Conservation (phyloP, 1,140 invertebrate genomes). For the Brachionus plicatilis region DNA sequence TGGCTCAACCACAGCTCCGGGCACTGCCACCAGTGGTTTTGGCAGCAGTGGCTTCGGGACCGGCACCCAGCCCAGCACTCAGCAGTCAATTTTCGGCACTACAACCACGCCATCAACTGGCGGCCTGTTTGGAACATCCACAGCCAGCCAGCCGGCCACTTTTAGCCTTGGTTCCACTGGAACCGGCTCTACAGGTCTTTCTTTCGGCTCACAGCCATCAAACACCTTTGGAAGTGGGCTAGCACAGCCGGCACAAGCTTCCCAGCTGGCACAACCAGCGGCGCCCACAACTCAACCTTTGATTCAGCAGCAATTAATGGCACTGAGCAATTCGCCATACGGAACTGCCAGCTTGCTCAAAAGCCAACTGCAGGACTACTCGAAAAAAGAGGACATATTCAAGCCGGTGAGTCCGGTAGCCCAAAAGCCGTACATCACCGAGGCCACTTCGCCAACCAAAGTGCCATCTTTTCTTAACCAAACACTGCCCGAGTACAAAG, state of each 20-base stretch:
- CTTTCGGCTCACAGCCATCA: constrained; percentile 42
- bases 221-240: constrained; percentile 42
- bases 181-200: constrained; percentile 44
- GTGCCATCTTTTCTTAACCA: background rate
- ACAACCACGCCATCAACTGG: constrained; percentile 56
- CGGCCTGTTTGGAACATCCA: constrained; percentile 58
- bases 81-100: background rate
- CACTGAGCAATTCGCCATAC: constrained; percentile 67
- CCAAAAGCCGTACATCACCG: constrained; percentile 61
- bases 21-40: background rate
- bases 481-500: background rate
- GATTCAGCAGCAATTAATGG: constrained; percentile 63
- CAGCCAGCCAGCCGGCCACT: constrained; percentile 49
- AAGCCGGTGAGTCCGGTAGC: constrained; percentile 68
- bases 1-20: background rate
- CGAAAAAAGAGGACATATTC: constrained; percentile 66
- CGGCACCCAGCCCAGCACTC: constrained; percentile 41
- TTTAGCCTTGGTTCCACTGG: constrained; percentile 43
- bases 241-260: constrained; percentile 43
- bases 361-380: constrained; percentile 56
- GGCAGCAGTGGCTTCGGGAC: constrained; percentile 35
- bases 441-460: constrained; percentile 49
- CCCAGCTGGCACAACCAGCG: constrained; percentile 41
- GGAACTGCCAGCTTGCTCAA: constrained; percentile 72
- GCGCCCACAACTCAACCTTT: constrained; percentile 42